Evolutionary conservation across 2,113 vertebrate genomes (phyloP), one percentile per base, ranked within the genome.

Genomic region (Peromyscus leucopus): DNA sequence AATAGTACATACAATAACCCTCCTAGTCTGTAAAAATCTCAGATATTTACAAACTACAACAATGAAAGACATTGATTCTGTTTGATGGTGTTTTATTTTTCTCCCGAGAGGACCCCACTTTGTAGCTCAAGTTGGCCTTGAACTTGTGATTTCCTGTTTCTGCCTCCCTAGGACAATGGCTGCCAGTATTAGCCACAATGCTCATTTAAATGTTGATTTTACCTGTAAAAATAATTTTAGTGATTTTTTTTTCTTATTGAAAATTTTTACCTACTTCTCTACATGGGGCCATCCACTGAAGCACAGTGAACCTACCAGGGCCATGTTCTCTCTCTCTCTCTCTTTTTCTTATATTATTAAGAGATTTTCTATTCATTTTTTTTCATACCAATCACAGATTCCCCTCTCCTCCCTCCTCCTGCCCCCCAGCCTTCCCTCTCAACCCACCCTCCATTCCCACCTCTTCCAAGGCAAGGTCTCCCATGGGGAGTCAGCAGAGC

Each of bases 161-260:
- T 69, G 65, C 46, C 67, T 71, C 69, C 48, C 22, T n/a, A 55
- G 46, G 42, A 67, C 6, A 24, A 36, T 22, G 33, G 26, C 36
- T 88, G 13, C 46, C 22, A 48, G 48, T 21, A n/a, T 26, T 2
- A 51, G 2, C 3, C 48, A 57, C 36, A n/a, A 15, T 89, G 22
- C 22, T n/a, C 48, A 83, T 71, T 72, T 51, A 96, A 93, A 85
- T 82, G 28, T n/a, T 94, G 59, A 78, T 78, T 21, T 90, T 55
- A 36, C 33, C n/a, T 94, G 46, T 95, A 82, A 98, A 95, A 96
- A 67, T 98, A 24, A 28, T 61, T 83, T n/a, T 57, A 59, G 59
- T 22, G 26, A 36, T 22, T n/a, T 59, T 78, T 33, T 75, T 59
- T 82, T 24, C 10, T 51, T 51, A 7, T 42, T 42, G 10, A 67